Conservation (phyloP, 2,888 invertebrate genomes). For the Eristalinus aeneus region DNA sequence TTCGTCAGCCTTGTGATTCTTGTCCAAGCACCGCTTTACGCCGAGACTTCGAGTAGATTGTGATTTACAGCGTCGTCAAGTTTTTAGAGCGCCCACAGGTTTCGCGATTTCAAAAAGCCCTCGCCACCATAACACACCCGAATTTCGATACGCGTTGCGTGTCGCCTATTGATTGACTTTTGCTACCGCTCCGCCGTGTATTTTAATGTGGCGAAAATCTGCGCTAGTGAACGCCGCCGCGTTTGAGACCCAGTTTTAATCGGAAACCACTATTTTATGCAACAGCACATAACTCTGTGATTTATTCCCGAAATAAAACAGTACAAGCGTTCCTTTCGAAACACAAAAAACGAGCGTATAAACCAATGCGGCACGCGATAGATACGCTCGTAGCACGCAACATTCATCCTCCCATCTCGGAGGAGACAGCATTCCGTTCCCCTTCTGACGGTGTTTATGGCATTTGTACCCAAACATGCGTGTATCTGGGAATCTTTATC, state of each 20-base stretch:
- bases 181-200: neutral
- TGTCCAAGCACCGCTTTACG: neutral
- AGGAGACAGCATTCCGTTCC: neutral
- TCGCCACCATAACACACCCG: neutral
- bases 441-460: neutral
- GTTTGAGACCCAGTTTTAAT: neutral
- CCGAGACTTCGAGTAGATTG: neutral
- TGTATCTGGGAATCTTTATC: slow-evolving; percentile 5
- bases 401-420: neutral
- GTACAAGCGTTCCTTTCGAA: neutral
- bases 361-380: neutral
- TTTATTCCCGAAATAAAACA: neutral
- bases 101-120: neutral
- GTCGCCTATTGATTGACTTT: neutral
- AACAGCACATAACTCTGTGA: neutral
- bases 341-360: neutral
- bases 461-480: neutral
- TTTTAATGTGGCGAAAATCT: neutral
- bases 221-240: neutral
- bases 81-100: neutral
- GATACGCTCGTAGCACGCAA: neutral
- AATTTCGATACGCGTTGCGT: neutral
- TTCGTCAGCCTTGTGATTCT: neutral
- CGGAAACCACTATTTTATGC: neutral
- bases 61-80: neutral